phyloP scores from a whole-genome alignment of 2,113 vertebrate species.

The Hiodon alosoides region DNA sequence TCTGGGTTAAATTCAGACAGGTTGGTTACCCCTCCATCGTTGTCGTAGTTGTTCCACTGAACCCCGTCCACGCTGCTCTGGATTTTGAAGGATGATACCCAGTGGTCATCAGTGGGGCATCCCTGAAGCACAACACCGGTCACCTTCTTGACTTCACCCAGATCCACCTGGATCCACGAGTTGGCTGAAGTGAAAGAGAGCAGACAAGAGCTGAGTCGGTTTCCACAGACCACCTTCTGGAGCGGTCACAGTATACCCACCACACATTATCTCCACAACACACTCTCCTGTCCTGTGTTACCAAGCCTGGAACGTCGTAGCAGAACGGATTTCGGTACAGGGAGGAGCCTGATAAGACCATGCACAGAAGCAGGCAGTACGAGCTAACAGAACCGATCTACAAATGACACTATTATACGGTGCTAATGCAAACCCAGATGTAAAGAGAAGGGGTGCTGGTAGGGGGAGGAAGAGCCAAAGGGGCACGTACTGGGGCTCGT shows the following conservation, averaged over 20 bases:
- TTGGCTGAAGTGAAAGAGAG: conserved; percentile 35
- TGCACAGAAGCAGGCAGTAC: too few species aligned
- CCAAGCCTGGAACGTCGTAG: too few species aligned
- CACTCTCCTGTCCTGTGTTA: not conserved
- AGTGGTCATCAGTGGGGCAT: conserved; percentile 56
- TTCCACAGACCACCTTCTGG: not conserved
- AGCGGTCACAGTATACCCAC: too few species aligned
- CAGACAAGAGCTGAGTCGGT: not conserved
- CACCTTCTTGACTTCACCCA: conserved; percentile 55
- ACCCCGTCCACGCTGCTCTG: conserved; percentile 57
- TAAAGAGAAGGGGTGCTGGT: too few species aligned
- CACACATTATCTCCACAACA: not conserved
- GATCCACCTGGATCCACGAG: conserved; percentile 64
- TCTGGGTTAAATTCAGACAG: not conserved
- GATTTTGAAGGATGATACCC: conserved; percentile 62
- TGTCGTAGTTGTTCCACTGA: conserved; percentile 55
- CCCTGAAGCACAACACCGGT: conserved; percentile 65
- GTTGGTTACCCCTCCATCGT: conserved; percentile 50
- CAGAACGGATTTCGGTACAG: too few species aligned
- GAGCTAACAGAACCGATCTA: too few species aligned
- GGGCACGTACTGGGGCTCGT: conserved; percentile 25
- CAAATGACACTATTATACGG: too few species aligned
- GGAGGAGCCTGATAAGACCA: too few species aligned
- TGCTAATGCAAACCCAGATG: too few species aligned
- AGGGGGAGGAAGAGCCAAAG: not conserved